A percentile compares a stretch with the other conserved stretches of the same genome.
Conservation (phyloP, 2,888 invertebrate genomes). For the Clitarchus hookeri region DNA sequence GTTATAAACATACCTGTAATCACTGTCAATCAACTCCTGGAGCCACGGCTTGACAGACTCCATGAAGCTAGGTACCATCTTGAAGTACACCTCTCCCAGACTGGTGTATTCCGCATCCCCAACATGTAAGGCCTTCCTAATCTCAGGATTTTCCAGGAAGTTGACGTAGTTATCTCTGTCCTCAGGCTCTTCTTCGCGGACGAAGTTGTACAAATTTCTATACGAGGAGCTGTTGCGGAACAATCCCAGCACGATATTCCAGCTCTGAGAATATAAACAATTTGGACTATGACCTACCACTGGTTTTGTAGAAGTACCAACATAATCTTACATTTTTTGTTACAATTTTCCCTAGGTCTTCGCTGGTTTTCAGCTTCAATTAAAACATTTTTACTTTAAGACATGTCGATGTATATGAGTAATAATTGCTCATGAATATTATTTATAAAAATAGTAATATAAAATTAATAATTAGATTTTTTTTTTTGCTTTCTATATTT, state of each 20-base stretch:
- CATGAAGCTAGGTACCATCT: slow-evolving; percentile 61
- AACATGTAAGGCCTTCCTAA: slow-evolving; percentile 60
- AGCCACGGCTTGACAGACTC: slow-evolving; percentile 62
- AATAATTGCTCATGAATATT: no score
- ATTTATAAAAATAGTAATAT: no score
- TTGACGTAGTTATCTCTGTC: slow-evolving; percentile 27
- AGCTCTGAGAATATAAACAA: slow-evolving; percentile 25
- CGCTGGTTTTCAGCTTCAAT: no score
- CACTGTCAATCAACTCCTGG: slow-evolving; percentile 59
- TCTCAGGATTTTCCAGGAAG: slow-evolving; percentile 56
- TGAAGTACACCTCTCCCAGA: slow-evolving; percentile 59
- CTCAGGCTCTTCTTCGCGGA: slow-evolving; percentile 50
- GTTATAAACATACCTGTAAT: slow-evolving; percentile 51
- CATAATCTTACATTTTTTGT: no score
- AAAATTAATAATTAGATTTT: no score
- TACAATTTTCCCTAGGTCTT: no score
- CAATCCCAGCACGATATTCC: slow-evolving; percentile 28
- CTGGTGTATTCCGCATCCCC: slow-evolving; percentile 60
- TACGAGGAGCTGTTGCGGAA: slow-evolving; percentile 51
- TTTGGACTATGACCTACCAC: no score
- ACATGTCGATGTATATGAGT: no score
- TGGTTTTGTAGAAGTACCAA: no score
- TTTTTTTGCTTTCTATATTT: no score
- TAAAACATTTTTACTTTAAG: no score
- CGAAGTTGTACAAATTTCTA: slow-evolving; percentile 59